Percentiles rank a stretch among this genome's conserved stretches.
Evolutionary conservation across 1,140 invertebrate species (phyloP).

Genomic region (Aricia agestis): DNA sequence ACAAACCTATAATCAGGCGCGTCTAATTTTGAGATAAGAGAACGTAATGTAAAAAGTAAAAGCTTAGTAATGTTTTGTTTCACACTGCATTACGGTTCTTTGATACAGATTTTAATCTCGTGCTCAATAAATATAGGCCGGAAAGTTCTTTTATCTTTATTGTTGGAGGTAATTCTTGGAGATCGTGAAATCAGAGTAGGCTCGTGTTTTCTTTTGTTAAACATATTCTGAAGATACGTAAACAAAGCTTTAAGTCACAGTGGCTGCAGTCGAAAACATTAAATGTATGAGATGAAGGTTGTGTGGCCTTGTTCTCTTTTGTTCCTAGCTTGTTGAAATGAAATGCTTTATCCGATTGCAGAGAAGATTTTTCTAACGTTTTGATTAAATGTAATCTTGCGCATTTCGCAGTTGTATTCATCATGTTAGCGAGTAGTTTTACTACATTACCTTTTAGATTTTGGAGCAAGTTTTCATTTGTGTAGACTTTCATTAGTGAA

Average conservation of each 20-base stretch:
- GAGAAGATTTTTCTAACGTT: not conserved
- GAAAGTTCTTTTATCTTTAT: constrained; percentile 32
- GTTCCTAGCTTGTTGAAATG: constrained; percentile 6
- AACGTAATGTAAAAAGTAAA: constrained; percentile 5
- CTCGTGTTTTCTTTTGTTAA: constrained; percentile 31
- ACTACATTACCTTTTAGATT: not conserved
- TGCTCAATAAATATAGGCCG: constrained; percentile 36
- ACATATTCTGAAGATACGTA: constrained; percentile 26
- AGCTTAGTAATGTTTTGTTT: constrained; percentile 17
- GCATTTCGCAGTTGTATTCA: not conserved
- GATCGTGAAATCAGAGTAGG: constrained; percentile 29
- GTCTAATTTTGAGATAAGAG: not conserved
- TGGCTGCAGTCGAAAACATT: constrained; percentile 12
- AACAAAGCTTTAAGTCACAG: constrained; percentile 19
- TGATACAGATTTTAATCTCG: constrained; percentile 33
- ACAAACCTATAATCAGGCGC: too few species aligned
- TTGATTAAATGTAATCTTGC: not conserved
- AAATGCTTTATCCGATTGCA: not conserved
- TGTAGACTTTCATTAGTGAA: not conserved
- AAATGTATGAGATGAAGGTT: constrained; percentile 8
- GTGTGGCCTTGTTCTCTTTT: constrained; percentile 8
- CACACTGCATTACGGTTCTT: constrained; percentile 23
- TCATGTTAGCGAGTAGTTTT: not conserved
- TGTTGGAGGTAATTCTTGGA: constrained; percentile 30
- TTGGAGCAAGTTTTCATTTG: too few species aligned